Conservation (phyloP, 2,113 vertebrate species). For the Psilopogon haemacephalus region DNA sequence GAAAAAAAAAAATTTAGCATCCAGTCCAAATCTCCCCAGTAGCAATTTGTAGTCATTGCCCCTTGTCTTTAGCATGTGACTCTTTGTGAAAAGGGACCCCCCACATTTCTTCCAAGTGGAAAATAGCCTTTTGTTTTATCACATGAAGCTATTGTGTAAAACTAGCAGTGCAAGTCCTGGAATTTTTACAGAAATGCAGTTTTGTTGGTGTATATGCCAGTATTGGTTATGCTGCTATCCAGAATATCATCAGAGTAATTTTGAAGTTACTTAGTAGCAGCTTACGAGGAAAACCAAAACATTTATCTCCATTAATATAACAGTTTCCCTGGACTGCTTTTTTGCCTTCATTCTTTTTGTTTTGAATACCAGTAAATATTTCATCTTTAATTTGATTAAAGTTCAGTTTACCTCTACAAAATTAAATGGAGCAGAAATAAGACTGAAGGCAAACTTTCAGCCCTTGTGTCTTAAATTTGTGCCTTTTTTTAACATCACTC, state of each 20-base stretch:
- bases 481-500: neutral
- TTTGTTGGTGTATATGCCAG: neutral
- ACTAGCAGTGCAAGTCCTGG: neutral
- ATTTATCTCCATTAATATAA: neutral
- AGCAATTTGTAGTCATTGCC: too few species aligned
- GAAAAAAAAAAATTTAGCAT: too few species aligned
- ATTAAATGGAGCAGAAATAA: neutral
- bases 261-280: neutral
- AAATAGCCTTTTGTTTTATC: constrained; percentile 28
- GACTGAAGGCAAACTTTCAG: neutral
- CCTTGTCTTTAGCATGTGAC: too few species aligned
- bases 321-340: neutral
- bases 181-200: constrained; percentile 9
- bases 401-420: neutral
- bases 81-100: neutral
- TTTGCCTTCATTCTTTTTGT: neutral
- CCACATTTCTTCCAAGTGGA: constrained; percentile 4
- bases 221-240: neutral
- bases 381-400: neutral
- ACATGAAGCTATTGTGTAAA: neutral
- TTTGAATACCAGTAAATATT: neutral
- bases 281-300: neutral
- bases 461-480: neutral
- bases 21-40: too few species aligned
- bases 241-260: neutral